Evolutionary conservation across 2,113 vertebrate genomes (phyloP).

Genomic region (Oreotrochilus melanogaster): DNA sequence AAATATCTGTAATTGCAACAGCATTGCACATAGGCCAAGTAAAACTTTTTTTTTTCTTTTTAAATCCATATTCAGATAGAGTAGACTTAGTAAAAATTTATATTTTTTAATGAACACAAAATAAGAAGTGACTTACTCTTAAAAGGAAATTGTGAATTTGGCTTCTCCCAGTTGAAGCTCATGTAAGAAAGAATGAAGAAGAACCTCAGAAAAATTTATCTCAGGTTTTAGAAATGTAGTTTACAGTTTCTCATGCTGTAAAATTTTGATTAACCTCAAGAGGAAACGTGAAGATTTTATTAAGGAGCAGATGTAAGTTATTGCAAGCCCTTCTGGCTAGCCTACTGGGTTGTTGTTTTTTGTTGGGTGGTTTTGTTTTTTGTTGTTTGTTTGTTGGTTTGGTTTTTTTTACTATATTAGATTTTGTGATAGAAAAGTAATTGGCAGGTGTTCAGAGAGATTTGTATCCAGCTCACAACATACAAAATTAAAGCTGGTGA

Average conservation of each 20-base stretch:
- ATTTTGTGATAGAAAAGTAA: background rate
- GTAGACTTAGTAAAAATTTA: background rate
- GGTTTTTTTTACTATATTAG: background rate
- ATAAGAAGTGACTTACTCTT: background rate
- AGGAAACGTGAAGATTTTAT: background rate
- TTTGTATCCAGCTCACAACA: background rate
- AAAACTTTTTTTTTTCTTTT: too few species aligned
- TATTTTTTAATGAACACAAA: background rate
- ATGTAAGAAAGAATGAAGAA: background rate
- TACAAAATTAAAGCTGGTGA: background rate
- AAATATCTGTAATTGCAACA: background rate
- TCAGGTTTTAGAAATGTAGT: background rate
- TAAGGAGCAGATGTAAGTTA: background rate
- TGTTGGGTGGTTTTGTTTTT: background rate
- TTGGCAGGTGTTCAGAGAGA: background rate
- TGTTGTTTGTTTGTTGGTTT: background rate
- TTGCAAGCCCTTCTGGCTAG: background rate
- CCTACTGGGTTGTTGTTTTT: background rate
- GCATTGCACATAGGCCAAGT: background rate
- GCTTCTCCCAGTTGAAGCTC: background rate
- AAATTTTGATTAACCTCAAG: conserved; percentile 8
- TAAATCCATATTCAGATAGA: background rate
- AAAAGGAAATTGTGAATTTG: background rate
- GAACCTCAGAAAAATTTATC: background rate
- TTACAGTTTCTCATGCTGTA: background rate